Conservation (phyloP, 1,140 invertebrate species). For the Bicyclus anynana region DNA sequence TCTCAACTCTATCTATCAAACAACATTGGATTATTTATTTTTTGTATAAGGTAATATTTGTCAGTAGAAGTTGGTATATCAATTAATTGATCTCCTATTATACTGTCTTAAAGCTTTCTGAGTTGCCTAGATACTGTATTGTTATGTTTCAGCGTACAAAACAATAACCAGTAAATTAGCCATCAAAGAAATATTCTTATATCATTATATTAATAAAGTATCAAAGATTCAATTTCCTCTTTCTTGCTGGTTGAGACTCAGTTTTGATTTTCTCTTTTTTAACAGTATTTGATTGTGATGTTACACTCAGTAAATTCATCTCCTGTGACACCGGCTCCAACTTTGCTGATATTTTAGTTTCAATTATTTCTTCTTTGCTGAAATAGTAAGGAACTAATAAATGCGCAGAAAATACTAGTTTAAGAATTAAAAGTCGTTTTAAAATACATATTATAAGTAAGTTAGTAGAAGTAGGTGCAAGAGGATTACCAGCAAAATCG, state of each 20-base stretch:
- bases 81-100: too few relatives aligned
- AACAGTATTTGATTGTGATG: background rate
- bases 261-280: conserved; percentile 8
- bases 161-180: too few relatives aligned
- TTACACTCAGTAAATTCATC: background rate
- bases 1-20: background rate
- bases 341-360: conserved; percentile 2
- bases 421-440: background rate
- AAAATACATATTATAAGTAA: too few relatives aligned
- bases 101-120: too few relatives aligned
- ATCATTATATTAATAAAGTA: too few relatives aligned
- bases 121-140: too few relatives aligned
- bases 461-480: too few relatives aligned
- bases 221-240: conserved; percentile 16
- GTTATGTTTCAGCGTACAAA: too few relatives aligned
- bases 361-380: conserved; percentile 12
- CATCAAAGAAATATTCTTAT: too few relatives aligned
- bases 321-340: background rate
- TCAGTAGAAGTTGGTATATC: too few relatives aligned
- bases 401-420: background rate
- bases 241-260: conserved; percentile 7
- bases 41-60: too few relatives aligned
- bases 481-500: too few relatives aligned
- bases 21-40: background rate
- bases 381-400: background rate